Evolutionary conservation across 1,140 invertebrate genomes (phyloP).

Genomic region (Drosophila pallidifrons): DNA sequence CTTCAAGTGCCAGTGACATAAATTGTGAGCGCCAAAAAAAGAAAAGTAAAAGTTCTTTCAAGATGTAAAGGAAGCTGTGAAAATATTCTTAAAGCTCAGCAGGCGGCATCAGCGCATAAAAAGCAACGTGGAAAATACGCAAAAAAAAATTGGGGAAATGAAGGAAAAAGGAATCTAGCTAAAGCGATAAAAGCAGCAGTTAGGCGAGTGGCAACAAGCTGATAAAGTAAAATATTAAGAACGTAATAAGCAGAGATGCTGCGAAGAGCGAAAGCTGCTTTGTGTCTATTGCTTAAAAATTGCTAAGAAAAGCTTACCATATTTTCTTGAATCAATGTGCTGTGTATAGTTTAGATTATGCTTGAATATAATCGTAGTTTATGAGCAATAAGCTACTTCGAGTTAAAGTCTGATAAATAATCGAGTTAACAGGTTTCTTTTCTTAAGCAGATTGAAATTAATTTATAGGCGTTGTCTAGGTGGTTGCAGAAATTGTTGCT

Average conservation of each 20-base stretch:
- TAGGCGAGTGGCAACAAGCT: constrained; percentile 43
- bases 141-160: background rate
- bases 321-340: constrained; percentile 5
- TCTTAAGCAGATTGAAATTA: background rate
- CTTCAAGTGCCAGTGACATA: constrained; percentile 42
- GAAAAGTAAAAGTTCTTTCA: constrained; percentile 34
- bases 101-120: constrained; percentile 27
- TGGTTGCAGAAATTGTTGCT: background rate
- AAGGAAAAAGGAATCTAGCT: background rate
- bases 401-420: background rate
- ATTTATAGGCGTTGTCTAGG: too few species aligned
- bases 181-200: constrained; percentile 21
- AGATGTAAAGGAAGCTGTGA: constrained; percentile 30
- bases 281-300: constrained; percentile 4
- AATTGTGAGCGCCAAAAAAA: constrained; percentile 9
- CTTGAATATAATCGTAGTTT: background rate
- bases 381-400: background rate
- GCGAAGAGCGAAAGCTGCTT: constrained; percentile 17
- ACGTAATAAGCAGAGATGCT: constrained; percentile 8
- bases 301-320: constrained; percentile 1
- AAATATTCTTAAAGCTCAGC: constrained; percentile 46
- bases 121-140: constrained; percentile 4
- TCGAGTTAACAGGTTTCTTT: background rate
- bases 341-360: constrained; percentile 18
- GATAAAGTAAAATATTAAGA: constrained; percentile 51